Conservation (phyloP, 2,113 vertebrate species). For the Cranoglanis bouderius region DNA sequence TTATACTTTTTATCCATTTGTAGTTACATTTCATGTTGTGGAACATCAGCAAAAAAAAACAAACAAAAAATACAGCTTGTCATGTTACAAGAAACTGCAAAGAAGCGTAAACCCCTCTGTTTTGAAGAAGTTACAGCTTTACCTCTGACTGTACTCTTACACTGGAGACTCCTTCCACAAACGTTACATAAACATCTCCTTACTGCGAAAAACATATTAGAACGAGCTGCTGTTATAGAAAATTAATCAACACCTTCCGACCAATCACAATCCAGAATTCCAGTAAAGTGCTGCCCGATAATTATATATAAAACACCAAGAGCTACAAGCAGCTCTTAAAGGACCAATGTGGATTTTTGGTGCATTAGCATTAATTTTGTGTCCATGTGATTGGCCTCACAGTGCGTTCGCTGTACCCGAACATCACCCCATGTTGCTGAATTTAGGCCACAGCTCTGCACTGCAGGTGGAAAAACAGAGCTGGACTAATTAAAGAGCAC, state of each 20-base stretch:
- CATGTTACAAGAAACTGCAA: background rate
- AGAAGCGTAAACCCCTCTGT: background rate
- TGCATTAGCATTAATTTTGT: background rate
- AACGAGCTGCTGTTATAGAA: background rate
- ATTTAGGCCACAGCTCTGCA: conserved; percentile 34
- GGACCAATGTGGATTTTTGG: background rate
- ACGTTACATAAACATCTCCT: background rate
- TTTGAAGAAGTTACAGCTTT: background rate
- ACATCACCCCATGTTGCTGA: conserved; percentile 23
- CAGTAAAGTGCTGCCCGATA: too few relatives aligned
- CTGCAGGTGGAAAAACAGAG: conserved; percentile 43
- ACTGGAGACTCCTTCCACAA: conserved; percentile 1
- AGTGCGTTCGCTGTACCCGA: background rate
- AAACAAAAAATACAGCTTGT: too few relatives aligned
- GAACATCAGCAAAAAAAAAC: background rate
- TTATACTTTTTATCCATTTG: too few relatives aligned
- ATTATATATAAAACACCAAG: background rate
- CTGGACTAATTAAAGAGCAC: conserved; percentile 45
- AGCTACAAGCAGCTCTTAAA: background rate
- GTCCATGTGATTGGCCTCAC: background rate
- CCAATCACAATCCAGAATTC: background rate
- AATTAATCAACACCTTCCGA: background rate
- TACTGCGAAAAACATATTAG: too few relatives aligned
- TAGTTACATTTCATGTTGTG: background rate
- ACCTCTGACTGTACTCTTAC: too few relatives aligned